Evolutionary conservation across 2,113 vertebrate species (phyloP), one percentile per base, ranked within the genome.

Genomic region (Podocnemis expansa): DNA sequence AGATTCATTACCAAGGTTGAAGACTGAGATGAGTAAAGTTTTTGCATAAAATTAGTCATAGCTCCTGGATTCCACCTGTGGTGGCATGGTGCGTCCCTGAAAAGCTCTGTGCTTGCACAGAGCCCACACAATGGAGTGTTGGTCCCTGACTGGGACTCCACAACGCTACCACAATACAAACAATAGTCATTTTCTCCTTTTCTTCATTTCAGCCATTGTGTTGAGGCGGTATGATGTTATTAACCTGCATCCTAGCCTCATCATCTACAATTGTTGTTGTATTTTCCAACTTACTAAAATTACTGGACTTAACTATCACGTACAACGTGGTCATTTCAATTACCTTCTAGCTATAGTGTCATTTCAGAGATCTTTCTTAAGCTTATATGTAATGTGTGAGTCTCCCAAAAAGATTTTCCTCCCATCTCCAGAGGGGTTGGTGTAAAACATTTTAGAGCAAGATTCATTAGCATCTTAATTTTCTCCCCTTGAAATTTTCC

Each of bases 351-450:
- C 89, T 12, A 1, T 67, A 4, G 34, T 80, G 82, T n/a, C 84
- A 88, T 88, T 41, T 91, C 58, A 82, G 79, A 84, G 91, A 60
- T 63, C 60, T 51, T 88, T 91, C 67, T 78, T 51, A 58, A 76
- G 25, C 78, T 94, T 88, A 88, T 78, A 85, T 79, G 87, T 78
- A 10, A 3, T 1, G 2, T 76, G 7, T 91, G 89, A 96, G 58
- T 93, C 89, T 93, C 27, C 70, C 82, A 84, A 60, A 91, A 70
- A 94, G 96, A 96, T 96, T 95, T 55, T 41, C 8, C 93, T 58
- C 54, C 84, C 55, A 75, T 80, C 79, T 89, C 45, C 75, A 93
- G 89, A 5, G 25, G 55, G 25, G 31, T 63, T n/a, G 31, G 7
- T 63, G 16, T 63, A 63, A n/a, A 63, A 63, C 31, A n/a, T 34